Evolutionary conservation across 2,888 invertebrate species (phyloP).

Genomic region (Troilus luridus): DNA sequence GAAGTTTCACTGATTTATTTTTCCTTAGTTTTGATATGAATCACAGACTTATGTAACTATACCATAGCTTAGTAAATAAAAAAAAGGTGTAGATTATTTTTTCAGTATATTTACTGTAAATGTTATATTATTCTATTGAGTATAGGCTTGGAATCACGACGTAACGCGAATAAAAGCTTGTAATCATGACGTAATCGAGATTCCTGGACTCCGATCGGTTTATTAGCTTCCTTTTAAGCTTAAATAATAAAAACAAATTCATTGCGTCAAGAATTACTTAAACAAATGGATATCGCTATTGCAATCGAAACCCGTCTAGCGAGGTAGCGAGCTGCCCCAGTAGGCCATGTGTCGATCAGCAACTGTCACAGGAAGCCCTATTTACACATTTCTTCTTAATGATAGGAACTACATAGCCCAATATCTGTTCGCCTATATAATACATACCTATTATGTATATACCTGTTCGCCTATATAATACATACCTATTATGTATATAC

Average conservation of each 20-base stretch:
- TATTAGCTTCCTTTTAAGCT: neutral
- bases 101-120: too few species aligned
- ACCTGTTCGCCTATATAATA: neutral
- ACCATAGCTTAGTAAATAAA: too few species aligned
- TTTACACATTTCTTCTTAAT: slow-evolving; percentile 13
- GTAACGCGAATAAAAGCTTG: neutral
- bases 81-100: too few species aligned
- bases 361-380: neutral
- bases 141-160: too few species aligned
- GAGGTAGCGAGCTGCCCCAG: neutral
- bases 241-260: slow-evolving; percentile 2
- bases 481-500: too few species aligned
- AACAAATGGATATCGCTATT: slow-evolving; percentile 18
- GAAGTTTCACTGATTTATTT: too few species aligned
- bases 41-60: too few species aligned
- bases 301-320: neutral
- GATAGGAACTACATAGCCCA: neutral
- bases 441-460: too few species aligned
- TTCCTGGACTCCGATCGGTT: neutral
- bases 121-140: too few species aligned
- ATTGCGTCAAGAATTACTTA: slow-evolving; percentile 25
- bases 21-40: too few species aligned
- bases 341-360: neutral
- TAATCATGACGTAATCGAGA: neutral
- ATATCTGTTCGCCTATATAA: neutral